Evolutionary conservation across 64 coral and sea anemone genomes (phyloP).

Genomic region (Actinia equina): DNA sequence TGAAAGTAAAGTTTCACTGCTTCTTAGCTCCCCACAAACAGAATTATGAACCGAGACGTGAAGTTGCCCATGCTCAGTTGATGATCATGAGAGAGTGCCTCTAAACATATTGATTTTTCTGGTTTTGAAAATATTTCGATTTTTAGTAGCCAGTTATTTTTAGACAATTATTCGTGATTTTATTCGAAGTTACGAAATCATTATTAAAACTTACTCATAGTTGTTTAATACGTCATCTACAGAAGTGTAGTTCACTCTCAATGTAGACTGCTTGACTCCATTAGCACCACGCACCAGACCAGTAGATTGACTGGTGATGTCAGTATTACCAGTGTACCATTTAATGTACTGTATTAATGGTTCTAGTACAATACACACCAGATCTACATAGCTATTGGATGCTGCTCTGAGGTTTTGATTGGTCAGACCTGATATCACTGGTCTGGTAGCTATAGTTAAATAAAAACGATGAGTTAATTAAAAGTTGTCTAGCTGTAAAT

Average conservation of each 20-base stretch:
- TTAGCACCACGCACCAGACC: background rate
- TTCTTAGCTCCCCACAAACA: too few relatives aligned
- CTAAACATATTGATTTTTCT: too few relatives aligned
- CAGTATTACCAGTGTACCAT: background rate
- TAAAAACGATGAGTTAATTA: too few relatives aligned
- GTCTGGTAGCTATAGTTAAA: background rate
- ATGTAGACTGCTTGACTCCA: background rate
- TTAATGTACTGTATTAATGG: constrained; percentile 2
- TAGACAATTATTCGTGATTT: too few relatives aligned
- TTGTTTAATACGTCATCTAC: background rate
- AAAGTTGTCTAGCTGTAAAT: too few relatives aligned
- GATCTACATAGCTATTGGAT: background rate
- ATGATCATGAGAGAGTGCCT: too few relatives aligned
- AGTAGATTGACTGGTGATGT: background rate
- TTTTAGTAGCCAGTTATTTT: too few relatives aligned
- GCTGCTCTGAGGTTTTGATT: background rate
- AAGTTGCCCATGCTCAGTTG: too few relatives aligned
- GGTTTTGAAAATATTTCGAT: too few relatives aligned
- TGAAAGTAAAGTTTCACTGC: too few relatives aligned
- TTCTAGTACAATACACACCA: background rate
- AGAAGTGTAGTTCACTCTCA: background rate
- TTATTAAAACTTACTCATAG: background rate
- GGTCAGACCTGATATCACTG: background rate
- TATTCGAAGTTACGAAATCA: background rate
- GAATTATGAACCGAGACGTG: too few relatives aligned